These are phyloP conservation scores for Tetragonula carbonaria DNA, from an alignment of 2,888 invertebrate genomes.

Conservation along the genomic window DNA sequence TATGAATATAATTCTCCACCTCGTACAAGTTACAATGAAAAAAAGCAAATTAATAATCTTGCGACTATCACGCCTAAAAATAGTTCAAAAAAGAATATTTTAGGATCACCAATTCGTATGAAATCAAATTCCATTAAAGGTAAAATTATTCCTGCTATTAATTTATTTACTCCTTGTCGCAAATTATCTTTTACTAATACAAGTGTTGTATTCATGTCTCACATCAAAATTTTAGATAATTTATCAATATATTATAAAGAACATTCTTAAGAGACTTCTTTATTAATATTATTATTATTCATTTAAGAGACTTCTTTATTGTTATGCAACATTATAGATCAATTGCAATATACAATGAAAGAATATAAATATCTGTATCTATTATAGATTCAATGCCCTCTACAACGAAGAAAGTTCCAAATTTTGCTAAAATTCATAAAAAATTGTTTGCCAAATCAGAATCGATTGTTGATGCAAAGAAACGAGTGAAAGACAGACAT, in stretches of 20 bases:
- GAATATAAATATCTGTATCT: not conserved
- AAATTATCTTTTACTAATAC: not conserved
- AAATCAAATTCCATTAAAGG: not conserved
- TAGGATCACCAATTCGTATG: not conserved
- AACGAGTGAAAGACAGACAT: slow-evolving; percentile 74
- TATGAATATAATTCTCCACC: not conserved
- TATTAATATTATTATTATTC: too few species aligned
- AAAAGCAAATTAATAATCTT: not conserved
- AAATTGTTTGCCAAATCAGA: slow-evolving; percentile 89
- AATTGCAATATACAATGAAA: not conserved
- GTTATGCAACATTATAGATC: not conserved
- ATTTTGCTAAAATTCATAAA: slow-evolving; percentile 89
- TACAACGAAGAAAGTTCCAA: slow-evolving; percentile 86
- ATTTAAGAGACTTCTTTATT: not conserved
- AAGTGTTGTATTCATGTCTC: not conserved
- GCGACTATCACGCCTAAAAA: too few species aligned
- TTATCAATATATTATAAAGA: not conserved
- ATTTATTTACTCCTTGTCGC: too few species aligned
- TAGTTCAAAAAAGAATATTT: not conserved
- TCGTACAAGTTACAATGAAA: not conserved
- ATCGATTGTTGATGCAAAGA: slow-evolving; percentile 86
- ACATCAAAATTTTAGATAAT: slow-evolving; percentile 25
- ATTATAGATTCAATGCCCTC: slow-evolving; percentile 69
- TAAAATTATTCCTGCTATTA: not conserved
- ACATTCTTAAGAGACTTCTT: too few species aligned